phyloP scores from a whole-genome alignment of 2,888 invertebrate species.

The Megalurothrips usitatus region DNA sequence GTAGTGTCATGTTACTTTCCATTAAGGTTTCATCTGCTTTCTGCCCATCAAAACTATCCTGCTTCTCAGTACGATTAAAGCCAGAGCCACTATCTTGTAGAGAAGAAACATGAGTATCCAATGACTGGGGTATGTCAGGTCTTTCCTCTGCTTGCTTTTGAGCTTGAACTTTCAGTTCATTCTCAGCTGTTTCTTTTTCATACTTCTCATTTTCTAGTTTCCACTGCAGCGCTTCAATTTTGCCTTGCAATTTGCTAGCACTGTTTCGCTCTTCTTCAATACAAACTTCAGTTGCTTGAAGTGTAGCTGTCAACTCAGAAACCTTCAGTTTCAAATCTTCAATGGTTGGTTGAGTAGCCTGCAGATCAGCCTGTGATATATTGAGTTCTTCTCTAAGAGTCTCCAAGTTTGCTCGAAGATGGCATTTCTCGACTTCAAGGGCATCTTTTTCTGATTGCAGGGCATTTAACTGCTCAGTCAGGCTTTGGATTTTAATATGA shows the following conservation, averaged over 20 bases:
- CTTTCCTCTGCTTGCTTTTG: constrained; percentile 7
- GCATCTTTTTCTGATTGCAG: background rate
- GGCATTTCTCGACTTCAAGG: background rate
- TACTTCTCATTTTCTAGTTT: constrained; percentile 40
- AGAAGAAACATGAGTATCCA: background rate
- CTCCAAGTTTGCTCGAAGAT: background rate
- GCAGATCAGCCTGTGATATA: background rate
- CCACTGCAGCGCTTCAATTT: background rate
- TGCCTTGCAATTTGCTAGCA: background rate
- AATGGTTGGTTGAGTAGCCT: background rate
- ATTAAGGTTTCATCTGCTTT: background rate
- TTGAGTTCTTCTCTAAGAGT: background rate
- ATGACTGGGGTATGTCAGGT: constrained; percentile 36
- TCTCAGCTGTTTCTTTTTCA: constrained; percentile 39
- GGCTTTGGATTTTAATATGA: constrained; percentile 39
- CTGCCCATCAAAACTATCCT: background rate
- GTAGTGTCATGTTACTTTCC: background rate
- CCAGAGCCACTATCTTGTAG: constrained; percentile 7
- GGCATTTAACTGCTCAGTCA: constrained; percentile 35
- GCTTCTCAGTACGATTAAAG: background rate
- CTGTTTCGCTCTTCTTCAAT: background rate
- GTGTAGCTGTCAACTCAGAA: background rate
- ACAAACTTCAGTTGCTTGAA: background rate
- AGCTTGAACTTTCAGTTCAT: constrained; percentile 29
- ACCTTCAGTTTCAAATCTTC: background rate